phyloP scores from a whole-genome alignment of 1,140 invertebrate species.

The Penaeus vannamei region DNA sequence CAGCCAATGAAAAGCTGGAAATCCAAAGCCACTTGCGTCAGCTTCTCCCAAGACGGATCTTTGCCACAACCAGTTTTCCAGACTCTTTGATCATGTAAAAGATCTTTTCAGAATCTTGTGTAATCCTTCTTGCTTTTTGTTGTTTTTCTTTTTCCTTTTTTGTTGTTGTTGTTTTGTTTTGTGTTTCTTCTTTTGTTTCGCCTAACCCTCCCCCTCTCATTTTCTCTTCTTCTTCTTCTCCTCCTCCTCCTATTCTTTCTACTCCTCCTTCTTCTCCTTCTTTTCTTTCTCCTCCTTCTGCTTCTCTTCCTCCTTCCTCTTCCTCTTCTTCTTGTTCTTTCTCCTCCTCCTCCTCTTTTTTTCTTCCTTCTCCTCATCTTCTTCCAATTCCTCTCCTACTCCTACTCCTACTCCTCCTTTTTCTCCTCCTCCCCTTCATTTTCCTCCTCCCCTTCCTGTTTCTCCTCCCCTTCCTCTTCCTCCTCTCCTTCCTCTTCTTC shows the following conservation, averaged over 20 bases:
- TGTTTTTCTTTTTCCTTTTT: no score
- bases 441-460: neutral
- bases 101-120: no score
- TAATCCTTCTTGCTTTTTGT: no score
- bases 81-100: no score
- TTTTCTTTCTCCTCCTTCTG: neutral
- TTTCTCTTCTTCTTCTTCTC: conserved; percentile 1
- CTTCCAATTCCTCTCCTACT: neutral
- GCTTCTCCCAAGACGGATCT: no score
- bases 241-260: conserved; percentile 20
- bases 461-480: neutral
- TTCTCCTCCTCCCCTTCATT: neutral
- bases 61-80: no score
- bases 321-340: neutral
- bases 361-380: neutral
- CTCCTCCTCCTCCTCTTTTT: neutral
- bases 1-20: no score
- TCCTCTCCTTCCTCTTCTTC: neutral
- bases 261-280: neutral
- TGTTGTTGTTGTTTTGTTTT: no score
- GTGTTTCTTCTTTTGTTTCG: no score
- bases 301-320: neutral
- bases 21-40: no score
- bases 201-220: neutral
- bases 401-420: neutral